phyloP scores from a whole-genome alignment of 2,888 invertebrate genomes.

The Drosophila kanekoi region DNA sequence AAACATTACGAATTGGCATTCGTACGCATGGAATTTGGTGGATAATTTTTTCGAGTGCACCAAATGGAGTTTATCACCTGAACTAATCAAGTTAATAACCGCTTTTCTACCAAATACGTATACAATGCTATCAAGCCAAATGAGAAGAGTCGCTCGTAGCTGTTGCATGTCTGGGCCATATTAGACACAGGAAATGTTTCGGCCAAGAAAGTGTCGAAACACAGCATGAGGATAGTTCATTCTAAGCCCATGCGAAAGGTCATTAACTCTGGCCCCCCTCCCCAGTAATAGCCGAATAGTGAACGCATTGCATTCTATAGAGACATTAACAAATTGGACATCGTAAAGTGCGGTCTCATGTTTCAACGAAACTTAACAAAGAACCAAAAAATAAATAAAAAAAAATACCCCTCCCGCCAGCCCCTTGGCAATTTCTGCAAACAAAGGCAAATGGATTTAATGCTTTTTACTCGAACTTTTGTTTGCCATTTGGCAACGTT shows the following conservation, averaged over 20 bases:
- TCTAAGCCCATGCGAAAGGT: constrained; percentile 42
- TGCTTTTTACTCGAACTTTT: constrained; percentile 27
- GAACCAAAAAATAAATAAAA: constrained; percentile 23
- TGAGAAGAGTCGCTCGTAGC: constrained; percentile 42
- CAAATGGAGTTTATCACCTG: constrained; percentile 61
- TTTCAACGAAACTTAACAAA: constrained; percentile 48
- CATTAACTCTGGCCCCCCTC: constrained; percentile 37
- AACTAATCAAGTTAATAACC: constrained; percentile 55
- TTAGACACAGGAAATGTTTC: constrained; percentile 68
- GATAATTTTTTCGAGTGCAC: not conserved
- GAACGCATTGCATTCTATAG: constrained; percentile 56
- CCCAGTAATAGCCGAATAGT: constrained; percentile 23
- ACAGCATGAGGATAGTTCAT: constrained; percentile 22
- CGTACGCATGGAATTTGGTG: not conserved
- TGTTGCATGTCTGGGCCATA: constrained; percentile 63
- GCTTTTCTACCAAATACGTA: constrained; percentile 25
- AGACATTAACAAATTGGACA: constrained; percentile 62
- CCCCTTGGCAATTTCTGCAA: constrained; percentile 51
- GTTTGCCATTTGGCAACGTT: constrained; percentile 45
- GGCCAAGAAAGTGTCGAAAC: constrained; percentile 63
- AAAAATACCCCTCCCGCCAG: constrained; percentile 6
- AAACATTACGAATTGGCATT: not conserved
- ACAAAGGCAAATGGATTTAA: constrained; percentile 51
- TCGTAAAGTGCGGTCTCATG: constrained; percentile 67
- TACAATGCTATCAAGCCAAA: constrained; percentile 25